Percentiles rank a stretch among this genome's conserved stretches.
These are phyloP conservation scores for Corvus hawaiiensis DNA, from an alignment of 2,113 vertebrate genomes.

Conservation along the genomic window DNA sequence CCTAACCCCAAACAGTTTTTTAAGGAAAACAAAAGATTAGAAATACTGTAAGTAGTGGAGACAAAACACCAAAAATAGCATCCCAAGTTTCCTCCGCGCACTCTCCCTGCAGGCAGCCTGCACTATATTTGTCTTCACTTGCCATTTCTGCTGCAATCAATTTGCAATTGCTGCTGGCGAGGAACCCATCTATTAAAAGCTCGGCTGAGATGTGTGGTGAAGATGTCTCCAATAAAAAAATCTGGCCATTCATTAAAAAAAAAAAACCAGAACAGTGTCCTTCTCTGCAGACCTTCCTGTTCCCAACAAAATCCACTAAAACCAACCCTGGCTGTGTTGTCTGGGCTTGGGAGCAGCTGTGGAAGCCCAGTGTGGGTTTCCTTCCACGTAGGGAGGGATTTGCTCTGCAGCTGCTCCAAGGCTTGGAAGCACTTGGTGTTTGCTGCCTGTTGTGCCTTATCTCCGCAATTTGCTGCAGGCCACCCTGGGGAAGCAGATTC, in stretches of 20 bases:
- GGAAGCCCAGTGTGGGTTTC: neutral
- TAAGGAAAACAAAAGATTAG: neutral
- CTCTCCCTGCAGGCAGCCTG: conserved; percentile 49
- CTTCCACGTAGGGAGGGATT: neutral
- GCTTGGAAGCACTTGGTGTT: neutral
- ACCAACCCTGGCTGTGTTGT: fast-evolving
- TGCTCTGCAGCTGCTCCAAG: neutral
- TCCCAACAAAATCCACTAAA: neutral
- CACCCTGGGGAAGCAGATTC: neutral
- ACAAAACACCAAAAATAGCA: conserved; percentile 52
- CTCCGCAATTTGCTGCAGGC: neutral
- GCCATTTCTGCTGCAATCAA: conserved; percentile 62
- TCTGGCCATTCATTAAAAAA: neutral
- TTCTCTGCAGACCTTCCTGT: neutral
- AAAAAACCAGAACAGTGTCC: neutral
- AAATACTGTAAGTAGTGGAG: neutral
- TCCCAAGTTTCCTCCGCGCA: neutral
- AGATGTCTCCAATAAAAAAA: conserved; percentile 27
- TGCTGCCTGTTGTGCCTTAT: neutral
- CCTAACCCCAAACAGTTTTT: neutral
- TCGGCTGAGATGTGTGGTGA: neutral
- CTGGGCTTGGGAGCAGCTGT: neutral
- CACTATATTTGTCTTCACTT: conserved; percentile 63
- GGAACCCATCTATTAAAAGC: conserved; percentile 56
- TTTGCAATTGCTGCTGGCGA: conserved; percentile 19